Percentiles rank a stretch among this genome's conserved stretches.
These are phyloP conservation scores for Lithophane ornitopus DNA, from an alignment of 2,888 invertebrate species.

Conservation along the genomic window DNA sequence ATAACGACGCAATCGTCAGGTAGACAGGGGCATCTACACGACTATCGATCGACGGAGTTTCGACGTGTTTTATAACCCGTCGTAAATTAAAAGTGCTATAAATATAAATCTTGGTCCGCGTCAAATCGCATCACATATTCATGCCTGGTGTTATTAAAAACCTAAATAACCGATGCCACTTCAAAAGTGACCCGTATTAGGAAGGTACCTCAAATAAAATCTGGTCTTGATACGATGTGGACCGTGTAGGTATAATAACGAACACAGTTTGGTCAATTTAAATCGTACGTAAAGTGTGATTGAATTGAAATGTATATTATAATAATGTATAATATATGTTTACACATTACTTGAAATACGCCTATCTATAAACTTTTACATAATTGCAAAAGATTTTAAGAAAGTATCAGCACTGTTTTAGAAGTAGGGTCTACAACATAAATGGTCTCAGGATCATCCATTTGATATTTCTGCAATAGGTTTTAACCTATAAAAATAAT, in stretches of 20 bases:
- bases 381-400: not conserved
- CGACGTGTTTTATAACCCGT: constrained; percentile 83
- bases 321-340: no score
- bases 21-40: constrained; percentile 67
- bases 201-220: constrained; percentile 53
- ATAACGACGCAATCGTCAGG: constrained; percentile 67
- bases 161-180: constrained; percentile 77
- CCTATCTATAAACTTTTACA: not conserved
- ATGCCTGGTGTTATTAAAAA: constrained; percentile 82
- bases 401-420: not conserved
- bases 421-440: not conserved
- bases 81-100: constrained; percentile 87
- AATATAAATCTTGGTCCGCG: constrained; percentile 87
- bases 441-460: not conserved
- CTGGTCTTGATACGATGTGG: constrained; percentile 31
- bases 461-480: not conserved
- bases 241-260: constrained; percentile 7
- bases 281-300: constrained; percentile 20
- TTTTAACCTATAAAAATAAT: not conserved
- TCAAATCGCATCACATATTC: constrained; percentile 87
- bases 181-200: constrained; percentile 68
- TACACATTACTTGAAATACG: not conserved
- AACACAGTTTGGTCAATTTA: constrained; percentile 29
- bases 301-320: not conserved
- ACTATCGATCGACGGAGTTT: constrained; percentile 79